These are phyloP conservation scores for Colaptes auratus DNA, from an alignment of 2,113 vertebrate species.

Conservation along the genomic window DNA sequence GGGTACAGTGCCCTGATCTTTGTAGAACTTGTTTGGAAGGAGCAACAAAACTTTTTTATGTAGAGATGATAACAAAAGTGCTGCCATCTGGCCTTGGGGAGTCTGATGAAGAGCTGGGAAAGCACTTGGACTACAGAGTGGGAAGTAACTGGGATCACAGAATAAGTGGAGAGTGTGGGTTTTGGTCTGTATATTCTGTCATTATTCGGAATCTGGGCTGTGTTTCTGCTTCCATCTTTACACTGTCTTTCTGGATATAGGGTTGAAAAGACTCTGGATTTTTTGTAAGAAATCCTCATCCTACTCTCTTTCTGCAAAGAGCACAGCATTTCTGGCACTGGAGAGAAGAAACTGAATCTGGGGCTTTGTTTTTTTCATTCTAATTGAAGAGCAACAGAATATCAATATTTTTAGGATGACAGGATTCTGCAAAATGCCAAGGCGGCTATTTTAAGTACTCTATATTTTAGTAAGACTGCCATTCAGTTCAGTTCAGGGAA, in stretches of 20 bases:
- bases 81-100: neutral
- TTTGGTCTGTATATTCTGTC: neutral
- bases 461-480: neutral
- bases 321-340: neutral
- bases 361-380: neutral
- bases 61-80: neutral
- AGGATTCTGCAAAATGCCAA: neutral
- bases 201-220: neutral
- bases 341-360: neutral
- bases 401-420: neutral
- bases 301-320: neutral
- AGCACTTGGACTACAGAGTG: neutral
- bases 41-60: neutral
- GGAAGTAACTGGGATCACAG: neutral
- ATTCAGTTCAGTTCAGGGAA: neutral
- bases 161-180: neutral
- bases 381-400: neutral
- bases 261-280: neutral
- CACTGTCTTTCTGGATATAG: neutral
- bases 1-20: neutral
- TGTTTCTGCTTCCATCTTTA: neutral
- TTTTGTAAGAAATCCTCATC: conserved; percentile 2
- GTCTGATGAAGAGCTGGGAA: neutral
- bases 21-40: neutral
- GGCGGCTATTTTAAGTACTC: neutral